Percentiles rank a stretch among this genome's conserved stretches.
Evolutionary conservation across 2,113 vertebrate genomes (phyloP).

Genomic region (Rhabdomys dilectus): DNA sequence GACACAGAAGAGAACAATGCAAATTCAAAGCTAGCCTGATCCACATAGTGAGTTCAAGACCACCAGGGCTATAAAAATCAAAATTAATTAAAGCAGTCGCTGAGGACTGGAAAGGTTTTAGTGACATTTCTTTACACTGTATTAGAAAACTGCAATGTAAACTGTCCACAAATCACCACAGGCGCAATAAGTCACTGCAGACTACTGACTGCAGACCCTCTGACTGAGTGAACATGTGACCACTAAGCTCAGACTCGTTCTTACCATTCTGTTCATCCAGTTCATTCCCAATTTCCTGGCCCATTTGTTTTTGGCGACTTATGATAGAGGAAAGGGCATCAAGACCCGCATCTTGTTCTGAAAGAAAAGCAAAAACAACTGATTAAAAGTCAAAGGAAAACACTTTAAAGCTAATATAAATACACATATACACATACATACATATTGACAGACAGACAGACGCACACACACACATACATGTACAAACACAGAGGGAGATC

Average conservation of each 20-base stretch:
- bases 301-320: slow-evolving; percentile 97
- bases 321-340: slow-evolving; percentile 95
- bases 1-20: background rate
- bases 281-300: slow-evolving; percentile 97
- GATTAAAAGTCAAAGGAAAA: background rate
- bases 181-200: background rate
- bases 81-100: background rate
- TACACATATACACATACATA: background rate
- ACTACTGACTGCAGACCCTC: background rate
- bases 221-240: background rate
- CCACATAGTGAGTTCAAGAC: background rate
- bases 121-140: background rate
- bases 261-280: slow-evolving; percentile 98
- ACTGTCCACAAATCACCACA: background rate
- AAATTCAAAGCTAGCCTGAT: background rate
- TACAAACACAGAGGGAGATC: background rate
- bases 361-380: slow-evolving; percentile 18
- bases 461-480: too few relatives aligned
- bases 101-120: slow-evolving; percentile 13
- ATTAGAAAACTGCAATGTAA: background rate
- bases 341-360: slow-evolving; percentile 97
- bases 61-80: background rate
- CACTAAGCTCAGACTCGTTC: slow-evolving; percentile 6
- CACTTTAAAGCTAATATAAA: background rate
- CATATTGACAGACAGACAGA: background rate